Conservation (phyloP, 2,113 vertebrate species). For the Promerops cafer region DNA sequence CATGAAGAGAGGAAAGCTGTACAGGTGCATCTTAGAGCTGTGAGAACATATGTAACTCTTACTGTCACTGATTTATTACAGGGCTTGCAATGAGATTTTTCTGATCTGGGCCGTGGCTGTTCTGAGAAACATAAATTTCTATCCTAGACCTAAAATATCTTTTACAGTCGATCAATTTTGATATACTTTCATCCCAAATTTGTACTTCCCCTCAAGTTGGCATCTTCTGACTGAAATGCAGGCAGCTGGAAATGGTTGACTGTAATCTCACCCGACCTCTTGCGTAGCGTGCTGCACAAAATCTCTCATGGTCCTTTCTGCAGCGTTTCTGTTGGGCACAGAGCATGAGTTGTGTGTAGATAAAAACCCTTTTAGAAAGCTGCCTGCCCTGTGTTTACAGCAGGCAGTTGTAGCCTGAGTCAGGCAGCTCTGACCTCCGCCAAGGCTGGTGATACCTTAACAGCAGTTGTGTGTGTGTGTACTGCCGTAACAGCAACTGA, state of each 20-base stretch:
- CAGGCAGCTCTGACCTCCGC: neutral
- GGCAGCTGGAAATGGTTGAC: neutral
- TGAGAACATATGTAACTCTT: neutral
- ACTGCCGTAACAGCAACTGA: neutral
- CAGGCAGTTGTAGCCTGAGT: neutral
- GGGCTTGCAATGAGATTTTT: neutral
- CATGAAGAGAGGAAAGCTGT: neutral
- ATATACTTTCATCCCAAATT: neutral
- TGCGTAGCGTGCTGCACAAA: neutral
- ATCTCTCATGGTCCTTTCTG: neutral
- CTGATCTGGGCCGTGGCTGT: neutral
- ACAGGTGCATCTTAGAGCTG: neutral
- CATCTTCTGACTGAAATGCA: neutral
- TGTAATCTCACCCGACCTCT: neutral
- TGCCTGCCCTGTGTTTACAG: neutral
- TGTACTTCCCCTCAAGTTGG: neutral
- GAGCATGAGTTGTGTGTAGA: neutral
- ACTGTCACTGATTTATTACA: neutral
- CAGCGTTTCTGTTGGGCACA: neutral
- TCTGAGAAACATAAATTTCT: neutral
- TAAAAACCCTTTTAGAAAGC: neutral
- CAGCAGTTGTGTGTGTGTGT: neutral
- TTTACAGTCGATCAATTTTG: neutral
- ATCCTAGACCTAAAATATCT: neutral
- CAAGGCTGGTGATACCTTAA: neutral